Base-by-base conservation (phyloP, 2,797 vertebrate species). In the Catostomus latipinnis region DNA sequence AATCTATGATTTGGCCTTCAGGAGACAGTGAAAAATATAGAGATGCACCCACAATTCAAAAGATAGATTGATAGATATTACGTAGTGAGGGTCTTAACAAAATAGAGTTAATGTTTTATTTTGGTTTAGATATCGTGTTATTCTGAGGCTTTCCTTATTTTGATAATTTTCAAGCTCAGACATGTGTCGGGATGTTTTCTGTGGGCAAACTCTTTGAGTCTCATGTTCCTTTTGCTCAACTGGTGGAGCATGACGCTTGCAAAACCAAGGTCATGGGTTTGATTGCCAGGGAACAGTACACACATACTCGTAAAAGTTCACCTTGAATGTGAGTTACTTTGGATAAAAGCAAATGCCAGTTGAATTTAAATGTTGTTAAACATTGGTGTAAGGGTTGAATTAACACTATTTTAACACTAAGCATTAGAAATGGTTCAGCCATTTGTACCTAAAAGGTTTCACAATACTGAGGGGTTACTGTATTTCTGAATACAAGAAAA, bases 1-100 rank as follows among this genome's bases (percentile, higher is more conserved):
- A 68, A 50, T 76, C 1, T 58, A 34, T 48, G 7, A 43, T 76
- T 76, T 5, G 4, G 16, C 1, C 61, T 61, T 72, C 22, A 70
- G 10, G 12, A 6, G 18, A 52, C 13, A 8, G 45, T 4, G 34
- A 34, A 34, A 34, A 34, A 18, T 43, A 34, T 5, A 45, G 13
- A 43, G 8, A 13, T 57, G 56, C 34, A 34, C 34, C 34, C 13
- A 56, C 34, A 46, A 45, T 6, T 57, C 53, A 34, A 57, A 13
- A 6, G n/a, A 45, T 13, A 56, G n/a, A 43, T 5, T 34, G 10
- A 53, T 9, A 12, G 3, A 63, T 2, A 16, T 57, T 53, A 53
- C 11, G 11, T 11, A 53, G 52, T 53, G 13, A 53, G 52, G 52
- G 52, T 12, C 10, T 13, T 53, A 5, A 13, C 3, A 53, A 53